Evolutionary conservation across 2,888 invertebrate genomes (phyloP).

Genomic region (Orgyia antiqua): DNA sequence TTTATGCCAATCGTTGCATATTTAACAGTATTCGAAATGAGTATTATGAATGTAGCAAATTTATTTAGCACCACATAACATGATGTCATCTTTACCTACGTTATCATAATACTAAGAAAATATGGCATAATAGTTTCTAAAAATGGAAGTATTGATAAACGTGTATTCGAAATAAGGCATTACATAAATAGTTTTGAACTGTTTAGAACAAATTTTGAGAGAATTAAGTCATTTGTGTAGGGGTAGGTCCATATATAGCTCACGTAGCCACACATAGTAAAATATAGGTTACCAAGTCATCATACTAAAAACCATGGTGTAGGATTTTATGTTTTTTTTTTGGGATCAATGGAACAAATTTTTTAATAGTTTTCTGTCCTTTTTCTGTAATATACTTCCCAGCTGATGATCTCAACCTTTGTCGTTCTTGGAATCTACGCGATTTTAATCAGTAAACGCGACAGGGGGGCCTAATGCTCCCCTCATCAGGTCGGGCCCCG

Average conservation of each 20-base stretch:
- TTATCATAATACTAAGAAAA: constrained; percentile 21
- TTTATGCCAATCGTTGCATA: too few relatives aligned
- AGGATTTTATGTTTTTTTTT: too few relatives aligned
- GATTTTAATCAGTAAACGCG: constrained; percentile 9
- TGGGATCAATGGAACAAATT: too few relatives aligned
- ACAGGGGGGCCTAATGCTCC: too few relatives aligned
- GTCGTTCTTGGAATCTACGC: constrained; percentile 20
- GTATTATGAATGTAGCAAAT: constrained; percentile 2
- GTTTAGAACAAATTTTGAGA: constrained; percentile 20
- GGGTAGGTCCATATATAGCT: too few relatives aligned
- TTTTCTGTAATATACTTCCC: too few relatives aligned
- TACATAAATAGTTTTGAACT: constrained; percentile 14
- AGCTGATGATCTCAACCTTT: constrained; percentile 36
- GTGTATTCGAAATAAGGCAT: constrained; percentile 15
- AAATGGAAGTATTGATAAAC: constrained; percentile 24
- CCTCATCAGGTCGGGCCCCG: too few relatives aligned
- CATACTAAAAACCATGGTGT: too few relatives aligned
- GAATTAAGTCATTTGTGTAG: constrained; percentile 31
- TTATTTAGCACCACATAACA: constrained; percentile 11
- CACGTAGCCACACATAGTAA: too few relatives aligned
- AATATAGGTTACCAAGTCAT: too few relatives aligned
- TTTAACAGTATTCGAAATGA: too few relatives aligned
- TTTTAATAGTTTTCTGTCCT: too few relatives aligned
- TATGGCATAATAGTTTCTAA: constrained; percentile 19
- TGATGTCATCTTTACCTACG: constrained; percentile 19